A percentile compares a stretch with the other conserved stretches of the same genome.
phyloP scores from a whole-genome alignment of 2,888 invertebrate genomes.

The Clivina fossor region DNA sequence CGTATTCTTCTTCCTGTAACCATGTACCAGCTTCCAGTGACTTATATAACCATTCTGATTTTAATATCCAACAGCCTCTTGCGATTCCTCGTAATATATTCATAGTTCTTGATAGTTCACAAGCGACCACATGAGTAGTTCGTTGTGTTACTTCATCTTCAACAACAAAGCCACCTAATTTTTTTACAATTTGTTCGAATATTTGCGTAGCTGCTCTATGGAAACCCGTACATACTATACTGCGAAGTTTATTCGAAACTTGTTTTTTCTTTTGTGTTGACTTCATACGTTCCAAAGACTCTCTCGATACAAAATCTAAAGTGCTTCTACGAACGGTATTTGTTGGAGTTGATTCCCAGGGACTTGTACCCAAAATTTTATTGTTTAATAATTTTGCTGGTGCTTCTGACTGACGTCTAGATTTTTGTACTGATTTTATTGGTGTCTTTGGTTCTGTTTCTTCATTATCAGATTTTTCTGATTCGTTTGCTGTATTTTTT shows the following conservation, averaged over 20 bases:
- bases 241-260: constrained; percentile 39
- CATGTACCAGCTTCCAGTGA: constrained; percentile 64
- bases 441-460: too few species aligned
- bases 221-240: constrained; percentile 51
- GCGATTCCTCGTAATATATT: constrained; percentile 74
- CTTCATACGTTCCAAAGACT: constrained; percentile 6
- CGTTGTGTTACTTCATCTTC: constrained; percentile 64
- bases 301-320: constrained; percentile 45
- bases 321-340: constrained; percentile 50
- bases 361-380: neutral
- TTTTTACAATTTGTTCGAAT: constrained; percentile 53
- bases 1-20: constrained; percentile 71
- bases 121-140: constrained; percentile 78
- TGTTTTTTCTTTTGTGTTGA: constrained; percentile 21
- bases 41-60: constrained; percentile 66
- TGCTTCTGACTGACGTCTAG: neutral
- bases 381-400: neutral
- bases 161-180: constrained; percentile 62
- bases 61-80: constrained; percentile 75
- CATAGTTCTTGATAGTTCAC: constrained; percentile 69
- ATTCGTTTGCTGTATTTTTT: too few species aligned
- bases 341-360: neutral
- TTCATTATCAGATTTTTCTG: too few species aligned
- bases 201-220: constrained; percentile 49
- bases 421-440: too few species aligned